A percentile compares a stretch with the other conserved stretches of the same genome.
Evolutionary conservation across 2,797 vertebrate species (phyloP).

Genomic region (Hafferia zeledoni): DNA sequence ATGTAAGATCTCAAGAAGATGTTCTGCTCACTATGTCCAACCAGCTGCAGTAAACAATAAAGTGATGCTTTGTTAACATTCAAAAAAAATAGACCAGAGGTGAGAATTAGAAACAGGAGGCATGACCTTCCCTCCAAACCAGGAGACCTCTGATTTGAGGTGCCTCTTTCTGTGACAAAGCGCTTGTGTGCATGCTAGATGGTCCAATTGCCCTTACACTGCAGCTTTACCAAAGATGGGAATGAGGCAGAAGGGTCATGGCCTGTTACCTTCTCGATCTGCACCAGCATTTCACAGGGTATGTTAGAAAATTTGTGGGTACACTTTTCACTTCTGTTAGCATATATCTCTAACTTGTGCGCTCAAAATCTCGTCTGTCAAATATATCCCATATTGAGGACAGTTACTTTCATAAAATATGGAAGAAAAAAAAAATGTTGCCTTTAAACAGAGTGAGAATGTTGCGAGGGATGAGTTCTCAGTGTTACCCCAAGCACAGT

Average conservation of each 20-base stretch:
- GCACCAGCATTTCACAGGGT: neutral
- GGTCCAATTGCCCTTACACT: neutral
- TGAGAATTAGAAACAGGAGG: neutral
- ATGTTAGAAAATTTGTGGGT: neutral
- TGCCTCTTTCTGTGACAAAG: neutral
- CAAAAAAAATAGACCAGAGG: neutral
- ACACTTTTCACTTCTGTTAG: neutral
- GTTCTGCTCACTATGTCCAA: neutral
- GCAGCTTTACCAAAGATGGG: neutral
- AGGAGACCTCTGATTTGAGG: neutral
- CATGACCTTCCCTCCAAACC: neutral
- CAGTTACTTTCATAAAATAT: neutral
- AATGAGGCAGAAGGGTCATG: neutral
- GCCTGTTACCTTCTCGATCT: neutral
- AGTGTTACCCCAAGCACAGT: neutral
- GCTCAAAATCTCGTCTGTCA: neutral
- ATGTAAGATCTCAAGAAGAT: neutral
- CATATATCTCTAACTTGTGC: neutral
- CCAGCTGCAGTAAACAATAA: neutral
- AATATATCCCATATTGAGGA: neutral
- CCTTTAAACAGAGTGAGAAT: neutral
- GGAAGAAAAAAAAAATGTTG: neutral
- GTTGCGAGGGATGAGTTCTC: neutral
- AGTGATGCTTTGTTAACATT: neutral
- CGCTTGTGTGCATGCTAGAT: neutral